Evolutionary conservation across 2,797 vertebrate genomes (phyloP), one percentile per base, ranked within the genome.

Genomic region (Fistularia commersonii): DNA sequence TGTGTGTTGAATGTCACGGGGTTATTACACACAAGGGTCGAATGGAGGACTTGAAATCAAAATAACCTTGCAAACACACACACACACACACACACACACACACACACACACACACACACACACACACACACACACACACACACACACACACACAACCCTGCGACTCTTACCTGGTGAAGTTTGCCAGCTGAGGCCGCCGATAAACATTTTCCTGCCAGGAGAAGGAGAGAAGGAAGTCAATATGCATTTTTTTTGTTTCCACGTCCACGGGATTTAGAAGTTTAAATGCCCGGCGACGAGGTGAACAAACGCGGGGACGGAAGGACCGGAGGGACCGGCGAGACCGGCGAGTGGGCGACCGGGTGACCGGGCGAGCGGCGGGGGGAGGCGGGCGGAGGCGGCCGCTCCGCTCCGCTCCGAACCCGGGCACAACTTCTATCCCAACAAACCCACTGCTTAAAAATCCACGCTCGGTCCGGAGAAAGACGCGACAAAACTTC

Each of bases 131-230:
- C 44, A 75, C 74, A 77, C 82, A 69, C 69, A 65, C 66, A 72
- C 77, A 74, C 81, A 83, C 45, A 72, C 61, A 77, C 73, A 43
- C 23, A 14, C 11, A 42, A 11, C 23, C 12, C 74, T 69, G 76
- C 69, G 56, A 74, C 74, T 81, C 93, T 93, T 93, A 96, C 94
- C 95, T 95, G 95, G 95, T 92, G 95, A 96, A 84, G 94, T 96
- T 83, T 98, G 94, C 94, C 95, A 97, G 92, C 95, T 95, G 88
- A 98, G 93, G 90, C 95, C 95, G 87, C 95, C 94, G 91, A 98
- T 96, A 92, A 98, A 98, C 95, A 96, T 98, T 93, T 98, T 98
- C 91, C 94, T 98, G 89, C 90, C 91, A 91, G n/a, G n/a, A n/a
- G n/a, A n/a, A 81, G 91, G 90, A 93, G n/a, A 93, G 93, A 93